A percentile compares a stretch with the other conserved stretches of the same genome.
Conservation (phyloP, 2,888 invertebrate genomes). For the Acrobasis repandana region DNA sequence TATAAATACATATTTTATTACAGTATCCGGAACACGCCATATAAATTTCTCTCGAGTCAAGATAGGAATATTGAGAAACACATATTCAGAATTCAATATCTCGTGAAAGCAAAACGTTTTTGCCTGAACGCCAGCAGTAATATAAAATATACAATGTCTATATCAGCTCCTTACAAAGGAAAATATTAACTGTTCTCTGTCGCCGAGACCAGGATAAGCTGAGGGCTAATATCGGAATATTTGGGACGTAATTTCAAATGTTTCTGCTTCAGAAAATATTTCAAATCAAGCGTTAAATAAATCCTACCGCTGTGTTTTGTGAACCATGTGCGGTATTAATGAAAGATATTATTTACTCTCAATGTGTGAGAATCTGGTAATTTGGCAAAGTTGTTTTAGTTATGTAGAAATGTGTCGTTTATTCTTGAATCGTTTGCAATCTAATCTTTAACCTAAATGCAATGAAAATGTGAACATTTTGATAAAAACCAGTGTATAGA, state of each 20-base stretch:
- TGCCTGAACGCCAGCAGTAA: not conserved
- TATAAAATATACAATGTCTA: conserved; percentile 3
- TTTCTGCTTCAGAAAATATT: conserved; percentile 16
- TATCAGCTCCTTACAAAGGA: conserved; percentile 9
- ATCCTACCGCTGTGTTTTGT: too few species aligned
- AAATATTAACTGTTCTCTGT: conserved; percentile 14
- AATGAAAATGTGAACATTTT: too few species aligned
- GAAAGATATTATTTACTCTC: too few species aligned
- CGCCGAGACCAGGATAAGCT: conserved; percentile 4
- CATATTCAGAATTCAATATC: conserved; percentile 2
- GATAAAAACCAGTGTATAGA: too few species aligned
- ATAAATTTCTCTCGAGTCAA: not conserved
- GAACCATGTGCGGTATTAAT: too few species aligned
- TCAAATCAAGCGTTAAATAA: conserved; percentile 37
- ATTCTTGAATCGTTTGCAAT: too few species aligned
- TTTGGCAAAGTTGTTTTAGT: too few species aligned
- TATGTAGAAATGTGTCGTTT: too few species aligned
- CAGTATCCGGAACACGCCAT: not conserved
- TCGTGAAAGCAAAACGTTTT: not conserved
- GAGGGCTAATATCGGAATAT: conserved; percentile 13
- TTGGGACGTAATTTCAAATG: conserved; percentile 23
- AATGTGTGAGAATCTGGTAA: too few species aligned
- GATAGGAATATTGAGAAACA: not conserved
- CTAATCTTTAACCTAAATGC: too few species aligned
- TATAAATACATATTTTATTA: not conserved